Evolutionary conservation across 2,888 invertebrate species (phyloP), one percentile per base, ranked within the genome.

Genomic region (Protula sp.): DNA sequence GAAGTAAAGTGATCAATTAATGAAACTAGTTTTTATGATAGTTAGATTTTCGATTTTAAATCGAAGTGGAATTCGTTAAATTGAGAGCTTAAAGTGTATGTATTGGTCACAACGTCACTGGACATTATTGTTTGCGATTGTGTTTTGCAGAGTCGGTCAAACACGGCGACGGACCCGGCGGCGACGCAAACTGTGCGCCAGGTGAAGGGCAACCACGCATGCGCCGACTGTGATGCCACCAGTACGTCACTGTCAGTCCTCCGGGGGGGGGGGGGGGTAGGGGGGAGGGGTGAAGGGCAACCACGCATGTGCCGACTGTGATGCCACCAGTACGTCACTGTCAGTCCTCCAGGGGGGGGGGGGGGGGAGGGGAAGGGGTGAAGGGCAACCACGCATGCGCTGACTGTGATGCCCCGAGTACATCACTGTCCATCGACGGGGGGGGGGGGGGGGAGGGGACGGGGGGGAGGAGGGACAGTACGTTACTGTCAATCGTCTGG

Each of bases 261-360:
- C 38, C 38, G 19, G 38, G 9, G 38, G 19, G 38, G 19, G 9
- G n/a, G n/a, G n/a, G n/a, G n/a, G n/a, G n/a, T n/a, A n/a, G n/a
- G n/a, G n/a, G n/a, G n/a, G n/a, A n/a, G n/a, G n/a, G 14, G 62
- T 65, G n/a, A 59, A 61, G 30, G 69, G 69, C 27, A 69, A 68
- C 60, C 29, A 51, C 28, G 4, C 31, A n/a, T 68, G 68, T 51
- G 65, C 64, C 19, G 65, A 66, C 61, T 65, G 65, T 51, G 59
- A 59, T 45, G 55, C 59, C 22, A 54, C 58, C 30, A 60, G 66
- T 65, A 45, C 28, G 62, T 59, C 2, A 38, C 9, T 14, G 38
- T 38, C 9, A 38, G 38, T 9, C 9, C 38, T 38, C 38, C 38
- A 38, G 38, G 9, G 38, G 19, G 38, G 19, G 9, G n/a, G n/a